Evolutionary conservation across 2,888 invertebrate species (phyloP), one percentile per base, ranked within the genome.

Genomic region (Timema cristinae): DNA sequence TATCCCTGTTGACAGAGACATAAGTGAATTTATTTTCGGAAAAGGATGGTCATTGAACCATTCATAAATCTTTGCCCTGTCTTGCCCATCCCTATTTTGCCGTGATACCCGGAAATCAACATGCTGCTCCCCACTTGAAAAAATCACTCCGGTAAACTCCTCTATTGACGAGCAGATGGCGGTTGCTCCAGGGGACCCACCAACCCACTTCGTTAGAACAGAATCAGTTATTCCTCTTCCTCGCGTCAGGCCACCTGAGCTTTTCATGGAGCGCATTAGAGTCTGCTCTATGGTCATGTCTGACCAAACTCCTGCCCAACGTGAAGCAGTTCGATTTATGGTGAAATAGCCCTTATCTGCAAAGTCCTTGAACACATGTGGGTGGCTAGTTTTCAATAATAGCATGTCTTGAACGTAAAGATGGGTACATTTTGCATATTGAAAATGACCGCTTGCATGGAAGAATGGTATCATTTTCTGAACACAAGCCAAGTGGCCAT

Each of bases 251-350:
- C 59, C 59, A 59, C 59, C 59, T 59, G 59, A 10, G 32, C n/a
- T 59, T 59, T 59, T 59, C n/a, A 59, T 9, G n/a, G n/a, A 59
- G 59, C 59, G n/a, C 59, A 59, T 5, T 59, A 11, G n/a, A 59
- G 59, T 59, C 59, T 59, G n/a, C n/a, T 59, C 59, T 59, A 59
- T 11, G 59, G 59, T 13, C 59, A 59, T 59, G 59, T 59, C n/a
- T 59, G 59, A 13, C 4, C n/a, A 59, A 59, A 59, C 59, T 6
- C n/a, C 59, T 59, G 59, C 59, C 8, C 59, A 59, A 59, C 59
- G 15, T 59, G 59, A 59, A 59, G 59, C 59, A 59, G 59, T 59
- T 59, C n/a, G 0, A 59, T 59, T 59, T 11, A 59, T 59, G 59
- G 59, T 59, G 15, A 59, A 59, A 59, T 59, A 59, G 6, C 32